phyloP scores from a whole-genome alignment of 2,797 vertebrate species.

The Leptodactylus fallax region DNA sequence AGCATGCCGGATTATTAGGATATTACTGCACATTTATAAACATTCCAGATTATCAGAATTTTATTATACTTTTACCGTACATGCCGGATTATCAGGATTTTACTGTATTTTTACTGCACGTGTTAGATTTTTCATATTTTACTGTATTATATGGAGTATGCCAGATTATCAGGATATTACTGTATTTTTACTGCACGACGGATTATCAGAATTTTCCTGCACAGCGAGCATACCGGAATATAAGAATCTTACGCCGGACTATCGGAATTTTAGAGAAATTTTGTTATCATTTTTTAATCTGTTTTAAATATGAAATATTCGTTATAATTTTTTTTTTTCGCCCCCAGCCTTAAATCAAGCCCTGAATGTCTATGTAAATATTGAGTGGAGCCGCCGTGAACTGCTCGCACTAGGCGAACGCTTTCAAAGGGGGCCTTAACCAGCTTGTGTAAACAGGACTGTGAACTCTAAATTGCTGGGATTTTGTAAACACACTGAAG shows the following conservation, averaged over 20 bases:
- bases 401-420: slow-evolving; percentile 55
- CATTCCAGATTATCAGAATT: not conserved
- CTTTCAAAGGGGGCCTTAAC: slow-evolving; percentile 62
- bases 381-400: slow-evolving; percentile 67
- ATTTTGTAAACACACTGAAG: slow-evolving; percentile 66
- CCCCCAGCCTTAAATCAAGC: slow-evolving; percentile 67
- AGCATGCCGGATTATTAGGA: too few species aligned
- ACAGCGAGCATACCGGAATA: not conserved
- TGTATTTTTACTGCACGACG: not conserved
- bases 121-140: too few species aligned
- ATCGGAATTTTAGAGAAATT: not conserved
- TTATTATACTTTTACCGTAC: not conserved
- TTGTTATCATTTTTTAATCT: not conserved
- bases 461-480: slow-evolving; percentile 64
- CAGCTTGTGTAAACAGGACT: slow-evolving; percentile 64
- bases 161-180: not conserved
- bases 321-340: slow-evolving; percentile 61
- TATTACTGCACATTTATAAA: not conserved
- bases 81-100: not conserved
- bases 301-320: not conserved
- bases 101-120: too few species aligned
- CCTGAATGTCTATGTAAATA: slow-evolving; percentile 71
- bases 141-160: too few species aligned
- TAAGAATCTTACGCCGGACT: not conserved
- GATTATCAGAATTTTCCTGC: not conserved